Base-by-base conservation (phyloP, 1,140 invertebrate genomes). In the Triops cancriformis region DNA sequence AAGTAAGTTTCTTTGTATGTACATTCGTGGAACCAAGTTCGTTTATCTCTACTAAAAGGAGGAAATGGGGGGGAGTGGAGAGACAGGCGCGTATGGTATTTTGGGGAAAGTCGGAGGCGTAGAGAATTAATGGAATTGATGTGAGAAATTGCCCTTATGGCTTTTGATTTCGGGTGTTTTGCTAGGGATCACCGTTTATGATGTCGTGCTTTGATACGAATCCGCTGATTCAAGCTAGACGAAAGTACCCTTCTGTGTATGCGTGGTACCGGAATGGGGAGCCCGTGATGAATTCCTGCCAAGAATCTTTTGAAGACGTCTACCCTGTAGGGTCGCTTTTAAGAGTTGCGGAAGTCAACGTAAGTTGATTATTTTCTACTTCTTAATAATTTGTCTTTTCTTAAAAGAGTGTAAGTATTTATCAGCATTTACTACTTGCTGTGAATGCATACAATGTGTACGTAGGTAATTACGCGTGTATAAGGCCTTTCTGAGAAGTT, bases 151-250 rank as follows among this genome's bases (percentile, higher is more conserved):
- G 31, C 2, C 31, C 2, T 64, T 12, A 12, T 9, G 1, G 1
- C 14, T n/a, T 64, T 3, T 1, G 14, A 6, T n/a, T 64, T 64
- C 23, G 14, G 23, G 14, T 23, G 51, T 64, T 64, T 64, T 18
- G 51, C 18, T 42, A 78, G 77, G 77, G 77, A n/a, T 41, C 77
- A 42, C 42, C 42, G 14, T 41, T 78, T n/a, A 73, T 41, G 28
- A 14, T 78, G 72, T 74, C 77, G 73, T 78, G 77, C 43, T 43
- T 72, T 26, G 77, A 78, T 41, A 73, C 43, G 7, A 78, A 78
- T 27, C 72, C 42, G 43, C 27, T 78, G 73, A 73, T 72, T 9
- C 72, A 73, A 26, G 41, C 28, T 1, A 45, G 72, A 41, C 41
- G 51, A 6, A 64, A 64, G 51, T 64, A 64, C 14, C 51, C 73